Conservation (phyloP, 64 coral and sea anemone species). For the Acropora yongei region DNA sequence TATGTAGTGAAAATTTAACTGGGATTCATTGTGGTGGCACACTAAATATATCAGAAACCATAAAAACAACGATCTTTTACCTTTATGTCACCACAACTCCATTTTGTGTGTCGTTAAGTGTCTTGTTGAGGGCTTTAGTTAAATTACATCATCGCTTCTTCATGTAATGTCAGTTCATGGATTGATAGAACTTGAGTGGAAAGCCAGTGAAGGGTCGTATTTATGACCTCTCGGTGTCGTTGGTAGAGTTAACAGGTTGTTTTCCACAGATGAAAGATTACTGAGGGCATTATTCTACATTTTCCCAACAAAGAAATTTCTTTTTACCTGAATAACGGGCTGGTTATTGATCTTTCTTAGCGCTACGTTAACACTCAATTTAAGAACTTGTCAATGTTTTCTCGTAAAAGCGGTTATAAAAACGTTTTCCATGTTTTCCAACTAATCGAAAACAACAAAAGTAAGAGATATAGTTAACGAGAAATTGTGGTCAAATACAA, state of each 20-base stretch:
- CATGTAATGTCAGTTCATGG: not conserved
- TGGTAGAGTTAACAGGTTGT: conserved; percentile 1
- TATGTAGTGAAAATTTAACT: too few relatives aligned
- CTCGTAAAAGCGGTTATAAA: too few relatives aligned
- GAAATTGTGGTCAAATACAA: too few relatives aligned
- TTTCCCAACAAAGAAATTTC: not conserved
- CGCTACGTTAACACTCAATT: too few relatives aligned
- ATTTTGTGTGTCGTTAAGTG: not conserved
- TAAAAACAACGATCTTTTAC: not conserved
- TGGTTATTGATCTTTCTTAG: not conserved
- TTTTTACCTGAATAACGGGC: not conserved
- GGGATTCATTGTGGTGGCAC: too few relatives aligned
- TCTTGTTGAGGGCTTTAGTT: not conserved
- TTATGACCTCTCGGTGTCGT: conserved; percentile 13
- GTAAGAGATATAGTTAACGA: too few relatives aligned
- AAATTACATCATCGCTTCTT: conserved; percentile 26
- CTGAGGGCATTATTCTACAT: not conserved
- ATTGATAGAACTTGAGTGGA: not conserved
- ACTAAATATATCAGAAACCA: too few relatives aligned
- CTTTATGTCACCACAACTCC: not conserved
- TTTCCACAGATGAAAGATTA: conserved; percentile 40
- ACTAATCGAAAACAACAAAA: too few relatives aligned
- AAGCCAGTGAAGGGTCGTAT: conserved; percentile 18
- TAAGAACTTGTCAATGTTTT: too few relatives aligned
- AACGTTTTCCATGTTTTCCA: too few relatives aligned